phyloP scores from a whole-genome alignment of 2,113 vertebrate genomes.

The Nestor notabilis region DNA sequence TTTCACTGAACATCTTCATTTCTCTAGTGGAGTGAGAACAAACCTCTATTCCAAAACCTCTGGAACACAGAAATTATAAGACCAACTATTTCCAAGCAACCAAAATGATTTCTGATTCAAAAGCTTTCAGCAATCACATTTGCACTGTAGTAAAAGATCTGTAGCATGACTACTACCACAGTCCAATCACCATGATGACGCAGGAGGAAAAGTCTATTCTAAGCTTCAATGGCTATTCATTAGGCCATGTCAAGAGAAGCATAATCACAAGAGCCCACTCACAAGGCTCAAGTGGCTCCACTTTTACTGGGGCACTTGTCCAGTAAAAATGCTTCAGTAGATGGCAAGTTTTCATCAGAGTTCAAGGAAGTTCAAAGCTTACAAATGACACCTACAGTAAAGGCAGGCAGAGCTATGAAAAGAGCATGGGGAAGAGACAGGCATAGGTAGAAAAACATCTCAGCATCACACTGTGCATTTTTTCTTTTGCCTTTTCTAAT shows the following conservation, averaged over 20 bases:
- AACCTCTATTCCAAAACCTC: not conserved
- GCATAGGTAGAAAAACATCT: not conserved
- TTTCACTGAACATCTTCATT: not conserved
- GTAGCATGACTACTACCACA: not conserved
- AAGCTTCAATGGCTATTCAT: not conserved
- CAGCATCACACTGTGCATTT: not conserved
- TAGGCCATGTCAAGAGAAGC: not conserved
- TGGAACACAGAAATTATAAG: not conserved
- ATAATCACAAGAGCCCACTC: not conserved
- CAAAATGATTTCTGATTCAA: not conserved
- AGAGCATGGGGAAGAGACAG: not conserved
- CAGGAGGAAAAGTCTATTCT: conserved; percentile 16
- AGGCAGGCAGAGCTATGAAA: not conserved
- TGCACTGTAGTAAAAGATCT: not conserved
- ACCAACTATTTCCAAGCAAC: not conserved
- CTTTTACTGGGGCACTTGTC: not conserved
- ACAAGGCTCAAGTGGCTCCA: not conserved
- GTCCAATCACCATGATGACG: conserved; percentile 12
- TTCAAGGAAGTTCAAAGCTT: not conserved
- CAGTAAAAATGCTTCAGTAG: not conserved
- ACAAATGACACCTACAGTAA: not conserved
- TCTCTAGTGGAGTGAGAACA: not conserved
- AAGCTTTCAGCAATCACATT: conserved; percentile 4
- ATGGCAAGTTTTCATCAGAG: not conserved
- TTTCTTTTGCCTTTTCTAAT: not conserved